Evolutionary conservation across 2,113 vertebrate species (phyloP).

Genomic region (Machaerirhynchus nigripectus): DNA sequence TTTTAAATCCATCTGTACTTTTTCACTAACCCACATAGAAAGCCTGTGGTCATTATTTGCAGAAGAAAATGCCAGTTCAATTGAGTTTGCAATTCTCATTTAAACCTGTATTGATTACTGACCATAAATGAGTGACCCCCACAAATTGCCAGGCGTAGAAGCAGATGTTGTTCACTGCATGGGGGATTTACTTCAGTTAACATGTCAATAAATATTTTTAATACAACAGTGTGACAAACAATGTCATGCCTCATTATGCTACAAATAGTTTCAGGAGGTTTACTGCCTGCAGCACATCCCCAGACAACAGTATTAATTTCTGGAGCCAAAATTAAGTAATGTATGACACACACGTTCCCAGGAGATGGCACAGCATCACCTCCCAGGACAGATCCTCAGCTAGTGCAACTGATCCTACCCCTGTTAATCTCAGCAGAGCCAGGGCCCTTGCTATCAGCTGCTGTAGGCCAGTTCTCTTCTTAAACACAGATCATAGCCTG

Average conservation of each 20-base stretch:
- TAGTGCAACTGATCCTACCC: background rate
- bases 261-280: slow-evolving; percentile 2
- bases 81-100: slow-evolving; percentile 10
- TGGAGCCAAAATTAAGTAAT: background rate
- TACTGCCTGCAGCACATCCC: background rate
- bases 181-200: slow-evolving; percentile 54
- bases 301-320: slow-evolving; percentile 18
- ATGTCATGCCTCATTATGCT: slow-evolving; percentile 25
- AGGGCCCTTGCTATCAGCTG: background rate
- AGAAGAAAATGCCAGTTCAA: background rate
- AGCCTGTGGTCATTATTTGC: background rate
- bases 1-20: slow-evolving; percentile 18
- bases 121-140: slow-evolving; percentile 22
- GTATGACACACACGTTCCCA: fast-evolving
- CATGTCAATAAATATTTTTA: slow-evolving; percentile 52
- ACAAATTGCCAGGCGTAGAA: slow-evolving; percentile 12
- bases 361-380: background rate
- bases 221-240: background rate
- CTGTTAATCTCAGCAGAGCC: background rate
- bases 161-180: slow-evolving; percentile 41
- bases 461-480: background rate
- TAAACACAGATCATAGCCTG: background rate
- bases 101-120: slow-evolving; percentile 54
- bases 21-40: background rate
- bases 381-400: background rate